Percentiles rank a stretch among this genome's conserved stretches.
phyloP scores from a whole-genome alignment of 2,797 vertebrate species.

The Brachyrhaphis roseni region DNA sequence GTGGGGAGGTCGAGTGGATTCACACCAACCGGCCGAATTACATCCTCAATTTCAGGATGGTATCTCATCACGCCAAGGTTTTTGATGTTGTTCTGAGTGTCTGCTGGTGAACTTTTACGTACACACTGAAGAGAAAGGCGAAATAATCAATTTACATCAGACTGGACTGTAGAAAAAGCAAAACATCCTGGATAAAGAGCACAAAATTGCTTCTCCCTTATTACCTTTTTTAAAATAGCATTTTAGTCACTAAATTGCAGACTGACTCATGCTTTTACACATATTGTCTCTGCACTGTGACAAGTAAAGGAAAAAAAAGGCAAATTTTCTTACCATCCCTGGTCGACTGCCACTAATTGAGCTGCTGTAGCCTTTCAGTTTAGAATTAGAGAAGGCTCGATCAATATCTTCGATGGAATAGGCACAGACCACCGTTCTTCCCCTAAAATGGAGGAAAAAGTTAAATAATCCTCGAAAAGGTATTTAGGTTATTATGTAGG shows the following conservation, averaged over 20 bases:
- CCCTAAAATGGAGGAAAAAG: constrained; percentile 65
- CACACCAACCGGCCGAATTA: constrained; percentile 79
- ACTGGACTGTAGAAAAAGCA: constrained; percentile 10
- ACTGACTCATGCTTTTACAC: constrained; percentile 18
- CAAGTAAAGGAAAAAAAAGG: background rate
- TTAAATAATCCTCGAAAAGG: constrained; percentile 8
- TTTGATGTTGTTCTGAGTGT: constrained; percentile 69
- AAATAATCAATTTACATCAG: constrained; percentile 6
- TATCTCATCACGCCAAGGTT: constrained; percentile 81
- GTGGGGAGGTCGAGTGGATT: constrained; percentile 81
- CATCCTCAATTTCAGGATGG: constrained; percentile 83
- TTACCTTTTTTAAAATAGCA: constrained; percentile 32
- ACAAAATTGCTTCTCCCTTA: constrained; percentile 36
- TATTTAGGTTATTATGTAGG: background rate
- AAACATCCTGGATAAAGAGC: constrained; percentile 25
- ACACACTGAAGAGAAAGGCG: constrained; percentile 68
- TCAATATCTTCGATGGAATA: constrained; percentile 85
- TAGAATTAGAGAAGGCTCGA: constrained; percentile 79
- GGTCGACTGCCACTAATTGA: constrained; percentile 71
- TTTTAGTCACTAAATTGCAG: constrained; percentile 11
- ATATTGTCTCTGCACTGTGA: background rate
- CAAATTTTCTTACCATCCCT: constrained; percentile 73
- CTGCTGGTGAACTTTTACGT: constrained; percentile 63
- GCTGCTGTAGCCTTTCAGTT: constrained; percentile 79
- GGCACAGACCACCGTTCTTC: constrained; percentile 83